phyloP scores from a whole-genome alignment of 1,140 invertebrate species.

The Bathynomus jamesi region DNA sequence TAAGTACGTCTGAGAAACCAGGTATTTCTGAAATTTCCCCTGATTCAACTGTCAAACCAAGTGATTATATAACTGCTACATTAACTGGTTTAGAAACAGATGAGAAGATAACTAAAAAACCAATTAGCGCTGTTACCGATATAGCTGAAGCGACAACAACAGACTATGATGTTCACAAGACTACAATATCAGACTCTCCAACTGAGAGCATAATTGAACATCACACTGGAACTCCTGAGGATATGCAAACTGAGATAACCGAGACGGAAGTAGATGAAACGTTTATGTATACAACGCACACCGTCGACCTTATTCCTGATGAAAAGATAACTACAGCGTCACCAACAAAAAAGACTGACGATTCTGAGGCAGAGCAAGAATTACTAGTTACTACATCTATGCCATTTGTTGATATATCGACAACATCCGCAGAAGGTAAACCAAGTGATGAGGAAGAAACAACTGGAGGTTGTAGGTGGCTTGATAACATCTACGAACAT shows the following conservation, averaged over 20 bases:
- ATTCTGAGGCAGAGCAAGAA: slow-evolving; percentile 55
- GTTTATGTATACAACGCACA: slow-evolving; percentile 60
- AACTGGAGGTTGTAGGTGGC: neutral
- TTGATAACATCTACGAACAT: neutral
- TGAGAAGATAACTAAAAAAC: no score
- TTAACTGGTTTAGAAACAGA: no score
- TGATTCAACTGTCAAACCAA: no score
- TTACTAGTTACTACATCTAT: slow-evolving; percentile 58
- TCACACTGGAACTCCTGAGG: slow-evolving; percentile 60
- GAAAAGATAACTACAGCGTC: neutral
- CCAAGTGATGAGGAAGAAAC: neutral
- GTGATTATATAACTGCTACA: no score
- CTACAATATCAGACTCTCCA: no score
- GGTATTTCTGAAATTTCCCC: no score
- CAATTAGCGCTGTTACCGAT: no score
- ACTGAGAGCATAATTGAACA: slow-evolving; percentile 52
- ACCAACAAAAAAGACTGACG: neutral
- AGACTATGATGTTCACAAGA: no score
- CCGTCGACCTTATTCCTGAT: slow-evolving; percentile 44
- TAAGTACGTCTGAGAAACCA: no score
- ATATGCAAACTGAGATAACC: slow-evolving; percentile 72
- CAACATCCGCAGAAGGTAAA: neutral
- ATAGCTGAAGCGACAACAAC: no score
- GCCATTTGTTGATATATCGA: slow-evolving; percentile 60
- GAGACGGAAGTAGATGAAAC: slow-evolving; percentile 68